Evolutionary conservation across 2,797 vertebrate genomes (phyloP).

Genomic region (Picus viridis): DNA sequence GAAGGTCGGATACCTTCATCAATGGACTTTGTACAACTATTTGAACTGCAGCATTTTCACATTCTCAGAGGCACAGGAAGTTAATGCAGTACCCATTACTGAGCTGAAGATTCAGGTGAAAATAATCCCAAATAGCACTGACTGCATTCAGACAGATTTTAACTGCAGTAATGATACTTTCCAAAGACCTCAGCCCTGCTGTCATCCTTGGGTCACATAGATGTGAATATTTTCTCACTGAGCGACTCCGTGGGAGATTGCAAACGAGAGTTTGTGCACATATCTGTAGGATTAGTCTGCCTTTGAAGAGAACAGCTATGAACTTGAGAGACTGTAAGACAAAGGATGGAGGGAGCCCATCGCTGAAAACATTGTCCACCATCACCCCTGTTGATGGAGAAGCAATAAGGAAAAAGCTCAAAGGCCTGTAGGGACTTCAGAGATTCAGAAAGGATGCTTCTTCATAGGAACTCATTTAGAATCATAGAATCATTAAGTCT

Average conservation of each 20-base stretch:
- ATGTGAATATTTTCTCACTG: not conserved
- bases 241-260: not conserved
- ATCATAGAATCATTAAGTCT: too few relatives aligned
- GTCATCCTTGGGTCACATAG: not conserved
- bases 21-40: not conserved
- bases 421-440: not conserved
- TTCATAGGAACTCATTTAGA: not conserved
- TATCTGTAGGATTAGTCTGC: not conserved
- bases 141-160: not conserved
- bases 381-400: not conserved
- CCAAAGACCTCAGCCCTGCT: not conserved
- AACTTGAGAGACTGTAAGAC: not conserved
- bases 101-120: not conserved
- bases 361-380: not conserved
- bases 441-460: not conserved
- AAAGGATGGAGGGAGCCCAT: not conserved
- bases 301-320: not conserved
- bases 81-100: not conserved
- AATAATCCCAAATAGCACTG: not conserved
- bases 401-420: not conserved
- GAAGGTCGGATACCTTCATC: not conserved
- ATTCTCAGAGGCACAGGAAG: not conserved
- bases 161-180: not conserved
- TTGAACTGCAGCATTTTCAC: not conserved
- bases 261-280: not conserved